Conservation (phyloP, 2,888 invertebrate species). For the Limenitis camilla region DNA sequence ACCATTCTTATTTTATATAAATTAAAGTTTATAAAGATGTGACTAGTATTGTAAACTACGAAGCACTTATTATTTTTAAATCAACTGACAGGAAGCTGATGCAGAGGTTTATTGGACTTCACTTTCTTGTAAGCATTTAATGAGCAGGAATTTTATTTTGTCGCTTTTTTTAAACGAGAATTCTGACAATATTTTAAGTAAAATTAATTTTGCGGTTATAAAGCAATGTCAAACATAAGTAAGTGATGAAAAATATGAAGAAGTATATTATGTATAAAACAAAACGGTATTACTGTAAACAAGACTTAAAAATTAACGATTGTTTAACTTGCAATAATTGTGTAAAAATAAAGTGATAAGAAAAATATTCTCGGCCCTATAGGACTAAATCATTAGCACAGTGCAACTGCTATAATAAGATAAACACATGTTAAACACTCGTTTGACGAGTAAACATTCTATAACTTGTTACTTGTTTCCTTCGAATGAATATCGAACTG, state of each 20-base stretch:
- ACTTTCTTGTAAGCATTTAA: constrained; percentile 22
- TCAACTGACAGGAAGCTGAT: constrained; percentile 23
- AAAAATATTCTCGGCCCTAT: no score
- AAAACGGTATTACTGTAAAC: no score
- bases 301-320: no score
- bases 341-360: no score
- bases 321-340: no score
- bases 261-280: neutral
- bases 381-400: no score
- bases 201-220: constrained; percentile 3
- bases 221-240: neutral
- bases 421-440: no score
- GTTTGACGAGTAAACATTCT: no score
- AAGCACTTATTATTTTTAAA: constrained; percentile 19
- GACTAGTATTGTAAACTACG: constrained; percentile 3
- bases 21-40: constrained; percentile 11
- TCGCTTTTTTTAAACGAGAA: constrained; percentile 10
- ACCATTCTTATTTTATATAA: constrained; percentile 6
- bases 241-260: neutral
- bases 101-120: constrained; percentile 20
- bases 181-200: constrained; percentile 3
- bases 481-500: no score
- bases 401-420: no score
- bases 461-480: no score
- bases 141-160: constrained; percentile 18